Percentiles rank a stretch among this genome's conserved stretches.
Conservation (phyloP, 2,797 vertebrate genomes). For the Amblyopsis hoosieri region DNA sequence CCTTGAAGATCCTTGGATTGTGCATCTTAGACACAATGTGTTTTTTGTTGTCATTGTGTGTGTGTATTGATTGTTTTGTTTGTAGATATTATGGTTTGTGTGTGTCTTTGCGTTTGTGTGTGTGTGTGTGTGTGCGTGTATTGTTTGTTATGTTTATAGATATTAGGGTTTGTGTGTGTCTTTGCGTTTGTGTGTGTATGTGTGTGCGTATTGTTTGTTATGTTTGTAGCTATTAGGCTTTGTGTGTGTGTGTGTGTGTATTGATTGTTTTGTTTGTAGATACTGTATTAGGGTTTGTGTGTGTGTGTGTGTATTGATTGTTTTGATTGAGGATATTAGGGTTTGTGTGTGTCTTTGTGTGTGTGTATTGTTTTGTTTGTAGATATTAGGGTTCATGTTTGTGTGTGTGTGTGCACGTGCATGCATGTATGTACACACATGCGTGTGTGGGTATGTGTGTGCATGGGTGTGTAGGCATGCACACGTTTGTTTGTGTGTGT, state of each 20-base stretch:
- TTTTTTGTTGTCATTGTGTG: background rate
- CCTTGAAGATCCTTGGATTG: conserved; percentile 37
- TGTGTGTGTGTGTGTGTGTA: background rate
- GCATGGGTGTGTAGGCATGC: too few species aligned
- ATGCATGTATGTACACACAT: too few species aligned
- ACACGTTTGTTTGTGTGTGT: background rate
- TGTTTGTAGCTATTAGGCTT: too few species aligned
- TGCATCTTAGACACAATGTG: background rate
- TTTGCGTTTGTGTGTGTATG: background rate
- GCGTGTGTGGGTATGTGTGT: background rate
- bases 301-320: background rate
- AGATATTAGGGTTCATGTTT: background rate
- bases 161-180: too few species aligned
- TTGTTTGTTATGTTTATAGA: too few species aligned
- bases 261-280: conserved; percentile 7
- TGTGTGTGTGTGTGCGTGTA: background rate
- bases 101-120: background rate
- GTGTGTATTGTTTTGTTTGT: conserved; percentile 2
- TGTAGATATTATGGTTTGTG: conserved; percentile 7
- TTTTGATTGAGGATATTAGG: conserved; percentile 11
- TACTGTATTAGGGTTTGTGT: background rate
- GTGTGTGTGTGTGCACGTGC: too few species aligned
- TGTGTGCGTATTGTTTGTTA: too few species aligned
- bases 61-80: conserved; percentile 4
- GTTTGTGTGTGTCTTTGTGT: background rate